Evolutionary conservation across 2,888 invertebrate species (phyloP).

Genomic region (Campaea margaritaria): DNA sequence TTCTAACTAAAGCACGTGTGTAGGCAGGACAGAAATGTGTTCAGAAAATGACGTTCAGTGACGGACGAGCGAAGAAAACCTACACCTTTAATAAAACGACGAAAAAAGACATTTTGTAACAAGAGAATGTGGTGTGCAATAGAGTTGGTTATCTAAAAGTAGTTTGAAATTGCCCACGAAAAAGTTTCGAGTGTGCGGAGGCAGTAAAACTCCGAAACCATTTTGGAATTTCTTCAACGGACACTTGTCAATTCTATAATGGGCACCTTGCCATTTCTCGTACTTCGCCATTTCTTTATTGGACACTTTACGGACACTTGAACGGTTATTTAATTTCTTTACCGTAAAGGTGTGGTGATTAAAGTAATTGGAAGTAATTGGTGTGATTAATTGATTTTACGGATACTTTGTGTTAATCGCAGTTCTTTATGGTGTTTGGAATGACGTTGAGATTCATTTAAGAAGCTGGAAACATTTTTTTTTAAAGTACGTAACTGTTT

Average conservation of each 20-base stretch:
- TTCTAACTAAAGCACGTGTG: too few relatives aligned
- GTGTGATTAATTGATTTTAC: slow-evolving; percentile 31
- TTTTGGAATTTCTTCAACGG: slow-evolving; percentile 15
- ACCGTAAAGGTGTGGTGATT: slow-evolving; percentile 27
- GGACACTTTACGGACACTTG: slow-evolving; percentile 1
- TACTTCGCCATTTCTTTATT: slow-evolving; percentile 3
- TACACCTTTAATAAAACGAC: too few relatives aligned
- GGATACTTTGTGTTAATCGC: slow-evolving; percentile 22
- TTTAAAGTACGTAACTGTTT: slow-evolving; percentile 4
- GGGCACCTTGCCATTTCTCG: slow-evolving; percentile 3
- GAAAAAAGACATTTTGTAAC: too few relatives aligned
- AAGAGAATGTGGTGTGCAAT: too few relatives aligned
- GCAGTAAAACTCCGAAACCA: background rate
- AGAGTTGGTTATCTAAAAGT: too few relatives aligned
- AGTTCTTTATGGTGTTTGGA: slow-evolving; percentile 11
- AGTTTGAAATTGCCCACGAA: background rate
- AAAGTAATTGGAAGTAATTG: slow-evolving; percentile 30
- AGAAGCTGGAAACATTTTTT: slow-evolving; percentile 2
- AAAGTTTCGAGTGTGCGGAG: background rate
- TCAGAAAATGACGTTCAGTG: too few relatives aligned
- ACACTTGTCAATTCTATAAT: slow-evolving; percentile 16
- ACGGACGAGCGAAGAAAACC: too few relatives aligned
- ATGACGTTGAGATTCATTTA: slow-evolving; percentile 17
- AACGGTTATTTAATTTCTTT: slow-evolving; percentile 19
- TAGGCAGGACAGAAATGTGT: too few relatives aligned